Percentiles rank a stretch among this genome's conserved stretches.
These are phyloP conservation scores for Anoura caudifer DNA, from an alignment of 2,113 vertebrate species.

Conservation along the genomic window DNA sequence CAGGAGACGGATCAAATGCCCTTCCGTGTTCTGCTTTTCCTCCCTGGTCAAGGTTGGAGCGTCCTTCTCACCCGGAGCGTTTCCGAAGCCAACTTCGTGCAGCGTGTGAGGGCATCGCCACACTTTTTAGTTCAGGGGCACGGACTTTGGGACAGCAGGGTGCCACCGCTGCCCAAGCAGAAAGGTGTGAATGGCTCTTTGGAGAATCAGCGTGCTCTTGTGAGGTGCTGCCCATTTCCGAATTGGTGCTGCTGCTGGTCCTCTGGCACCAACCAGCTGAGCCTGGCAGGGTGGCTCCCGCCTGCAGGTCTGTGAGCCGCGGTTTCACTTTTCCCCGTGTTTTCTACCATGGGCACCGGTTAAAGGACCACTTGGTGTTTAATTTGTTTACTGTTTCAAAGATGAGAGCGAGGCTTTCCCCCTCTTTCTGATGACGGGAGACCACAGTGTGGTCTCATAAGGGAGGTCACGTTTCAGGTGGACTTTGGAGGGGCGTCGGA, in stretches of 20 bases:
- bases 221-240: slow-evolving; percentile 71
- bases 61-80: slow-evolving; percentile 36
- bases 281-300: slow-evolving; percentile 13
- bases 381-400: slow-evolving; percentile 42
- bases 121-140: slow-evolving; percentile 68
- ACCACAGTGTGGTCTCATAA: background rate
- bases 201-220: slow-evolving; percentile 80
- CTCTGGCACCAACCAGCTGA: slow-evolving; percentile 18
- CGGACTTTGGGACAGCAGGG: slow-evolving; percentile 43
- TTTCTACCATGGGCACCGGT: background rate
- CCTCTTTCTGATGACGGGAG: background rate
- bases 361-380: background rate
- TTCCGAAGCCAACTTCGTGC: slow-evolving; percentile 15
- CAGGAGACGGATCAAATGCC: slow-evolving; percentile 54
- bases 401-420: background rate
- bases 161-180: slow-evolving; percentile 64
- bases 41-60: slow-evolving; percentile 14
- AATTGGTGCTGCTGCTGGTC: slow-evolving; percentile 53
- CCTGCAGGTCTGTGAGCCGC: slow-evolving; percentile 8
- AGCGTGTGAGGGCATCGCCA: slow-evolving; percentile 52
- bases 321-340: background rate
- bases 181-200: slow-evolving; percentile 76
- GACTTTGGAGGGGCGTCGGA: background rate
- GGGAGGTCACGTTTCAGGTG: background rate
- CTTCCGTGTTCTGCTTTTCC: slow-evolving; percentile 38